Evolutionary conservation across 2,113 vertebrate genomes (phyloP).

Genomic region (Microcebus tavaratra): DNA sequence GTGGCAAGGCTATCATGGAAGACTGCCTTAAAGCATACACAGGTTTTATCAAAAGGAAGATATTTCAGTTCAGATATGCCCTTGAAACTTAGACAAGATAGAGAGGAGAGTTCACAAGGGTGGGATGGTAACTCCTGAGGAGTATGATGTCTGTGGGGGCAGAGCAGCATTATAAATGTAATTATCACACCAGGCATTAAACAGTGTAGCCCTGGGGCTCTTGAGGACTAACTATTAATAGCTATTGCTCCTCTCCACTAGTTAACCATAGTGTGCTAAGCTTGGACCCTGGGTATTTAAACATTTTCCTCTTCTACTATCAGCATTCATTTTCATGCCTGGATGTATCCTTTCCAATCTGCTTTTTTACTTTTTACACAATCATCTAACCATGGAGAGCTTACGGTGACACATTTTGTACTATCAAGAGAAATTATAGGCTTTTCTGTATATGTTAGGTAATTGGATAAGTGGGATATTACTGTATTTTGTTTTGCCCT

Average conservation of each 20-base stretch:
- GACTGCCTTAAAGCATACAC: background rate
- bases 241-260: background rate
- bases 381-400: background rate
- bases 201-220: background rate
- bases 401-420: constrained; percentile 4
- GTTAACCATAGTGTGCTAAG: background rate
- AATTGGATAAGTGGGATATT: background rate
- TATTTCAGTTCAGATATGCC: background rate
- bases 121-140: background rate
- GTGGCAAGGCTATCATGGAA: background rate
- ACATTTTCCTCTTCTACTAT: background rate
- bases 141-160: background rate
- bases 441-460: background rate
- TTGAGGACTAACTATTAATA: background rate
- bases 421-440: constrained; percentile 2
- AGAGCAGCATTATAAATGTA: background rate
- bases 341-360: background rate
- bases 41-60: background rate
- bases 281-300: background rate
- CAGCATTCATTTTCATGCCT: constrained; percentile 1
- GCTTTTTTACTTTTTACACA: background rate
- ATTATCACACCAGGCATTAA: background rate
- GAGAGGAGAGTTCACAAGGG: background rate
- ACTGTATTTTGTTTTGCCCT: background rate
- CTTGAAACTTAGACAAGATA: background rate